Conservation (phyloP, 2,888 invertebrate genomes). For the Bellardia bayeri region DNA sequence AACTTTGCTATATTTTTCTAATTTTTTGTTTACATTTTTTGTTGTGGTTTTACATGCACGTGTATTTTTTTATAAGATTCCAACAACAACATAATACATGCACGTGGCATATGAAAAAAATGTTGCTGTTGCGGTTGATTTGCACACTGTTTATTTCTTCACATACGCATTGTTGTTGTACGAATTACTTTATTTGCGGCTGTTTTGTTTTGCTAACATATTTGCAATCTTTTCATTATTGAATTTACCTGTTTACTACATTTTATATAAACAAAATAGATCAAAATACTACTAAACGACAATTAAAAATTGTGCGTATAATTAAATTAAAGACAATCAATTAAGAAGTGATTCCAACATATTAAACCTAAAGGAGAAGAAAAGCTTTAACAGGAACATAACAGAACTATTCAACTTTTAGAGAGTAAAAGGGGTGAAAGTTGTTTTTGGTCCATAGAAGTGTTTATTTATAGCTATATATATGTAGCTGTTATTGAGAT, state of each 20-base stretch:
- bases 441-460: conserved; percentile 58
- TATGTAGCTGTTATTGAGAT: not conserved
- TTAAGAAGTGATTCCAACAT: not conserved
- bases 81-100: too few species aligned
- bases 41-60: too few species aligned
- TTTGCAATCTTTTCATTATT: conserved; percentile 9
- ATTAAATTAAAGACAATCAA: conserved; percentile 15
- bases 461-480: conserved; percentile 23
- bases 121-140: too few species aligned
- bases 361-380: not conserved
- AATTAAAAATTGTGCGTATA: conserved; percentile 4
- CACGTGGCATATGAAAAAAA: too few species aligned
- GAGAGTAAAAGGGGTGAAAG: conserved; percentile 51
- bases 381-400: not conserved
- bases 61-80: too few species aligned
- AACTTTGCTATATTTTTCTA: too few species aligned
- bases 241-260: conserved; percentile 3
- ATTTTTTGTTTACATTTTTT: too few species aligned
- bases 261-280: conserved; percentile 8
- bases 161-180: conserved; percentile 18
- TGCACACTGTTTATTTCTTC: too few species aligned
- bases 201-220: conserved; percentile 17
- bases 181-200: not conserved
- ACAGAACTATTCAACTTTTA: not conserved
- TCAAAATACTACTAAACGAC: not conserved